A percentile compares a stretch with the other conserved stretches of the same genome.
These are phyloP conservation scores for Zosterops pallidus DNA, from an alignment of 2,113 vertebrate genomes.

Conservation along the genomic window DNA sequence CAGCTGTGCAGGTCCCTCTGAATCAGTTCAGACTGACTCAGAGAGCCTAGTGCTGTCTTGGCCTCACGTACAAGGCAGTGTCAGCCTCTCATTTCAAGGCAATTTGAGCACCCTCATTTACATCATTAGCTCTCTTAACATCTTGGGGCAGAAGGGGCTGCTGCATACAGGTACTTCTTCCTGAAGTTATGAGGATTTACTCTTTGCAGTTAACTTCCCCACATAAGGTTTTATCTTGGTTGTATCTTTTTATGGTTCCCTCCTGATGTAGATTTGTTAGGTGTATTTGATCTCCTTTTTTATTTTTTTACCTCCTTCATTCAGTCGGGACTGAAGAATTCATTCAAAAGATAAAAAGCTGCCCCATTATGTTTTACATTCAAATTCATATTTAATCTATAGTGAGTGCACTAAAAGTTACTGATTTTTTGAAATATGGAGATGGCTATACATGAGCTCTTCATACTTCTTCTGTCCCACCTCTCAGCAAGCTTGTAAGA, in stretches of 20 bases:
- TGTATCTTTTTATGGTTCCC: conserved; percentile 40
- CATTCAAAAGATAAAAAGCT: background rate
- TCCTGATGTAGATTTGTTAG: conserved; percentile 12
- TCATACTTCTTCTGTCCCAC: background rate
- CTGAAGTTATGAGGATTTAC: background rate
- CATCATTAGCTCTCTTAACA: background rate
- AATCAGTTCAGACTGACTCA: background rate
- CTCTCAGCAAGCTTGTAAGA: background rate
- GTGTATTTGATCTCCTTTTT: background rate
- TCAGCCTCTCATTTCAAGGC: accelerated
- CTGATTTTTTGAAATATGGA: background rate
- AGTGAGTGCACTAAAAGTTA: background rate
- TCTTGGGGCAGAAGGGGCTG: background rate
- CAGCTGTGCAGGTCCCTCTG: background rate
- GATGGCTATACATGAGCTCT: background rate
- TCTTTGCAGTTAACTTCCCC: background rate
- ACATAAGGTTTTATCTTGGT: conserved; percentile 41
- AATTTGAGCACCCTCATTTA: background rate
- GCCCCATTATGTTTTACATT: background rate
- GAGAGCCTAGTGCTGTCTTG: background rate
- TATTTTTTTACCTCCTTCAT: background rate
- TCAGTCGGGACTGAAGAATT: accelerated
- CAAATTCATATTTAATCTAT: background rate
- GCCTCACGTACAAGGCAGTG: accelerated
- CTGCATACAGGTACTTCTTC: background rate